phyloP scores from a whole-genome alignment of 2,888 invertebrate genomes.

The Ophion ellenae region DNA sequence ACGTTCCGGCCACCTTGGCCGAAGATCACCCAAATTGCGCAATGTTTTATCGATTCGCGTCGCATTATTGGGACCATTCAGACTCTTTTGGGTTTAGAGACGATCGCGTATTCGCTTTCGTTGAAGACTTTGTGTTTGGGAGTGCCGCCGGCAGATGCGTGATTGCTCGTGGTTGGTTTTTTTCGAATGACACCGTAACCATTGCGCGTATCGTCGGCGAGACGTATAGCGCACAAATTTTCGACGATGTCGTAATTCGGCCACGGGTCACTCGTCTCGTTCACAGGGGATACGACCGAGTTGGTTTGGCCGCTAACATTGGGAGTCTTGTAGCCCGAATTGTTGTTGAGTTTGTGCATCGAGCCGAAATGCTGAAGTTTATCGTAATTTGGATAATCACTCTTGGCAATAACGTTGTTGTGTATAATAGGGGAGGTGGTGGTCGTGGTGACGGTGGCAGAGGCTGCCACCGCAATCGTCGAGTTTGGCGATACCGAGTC shows the following conservation, averaged over 20 bases:
- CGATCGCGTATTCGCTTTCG: constrained; percentile 92
- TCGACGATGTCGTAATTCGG: constrained; percentile 92
- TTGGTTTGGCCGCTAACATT: constrained; percentile 70
- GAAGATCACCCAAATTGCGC: no score
- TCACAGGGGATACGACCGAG: constrained; percentile 66
- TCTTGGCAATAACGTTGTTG: constrained; percentile 73
- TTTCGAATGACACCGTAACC: constrained; percentile 92
- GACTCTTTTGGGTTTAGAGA: constrained; percentile 94
- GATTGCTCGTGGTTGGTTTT: constrained; percentile 83
- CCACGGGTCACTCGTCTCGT: constrained; percentile 82
- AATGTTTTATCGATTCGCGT: constrained; percentile 12
- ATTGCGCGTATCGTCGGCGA: constrained; percentile 92
- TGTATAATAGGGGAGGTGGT: constrained; percentile 77
- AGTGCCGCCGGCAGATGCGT: constrained; percentile 79
- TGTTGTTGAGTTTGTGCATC: constrained; percentile 88
- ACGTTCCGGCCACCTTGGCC: no score
- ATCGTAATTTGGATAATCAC: constrained; percentile 87
- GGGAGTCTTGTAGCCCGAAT: constrained; percentile 89
- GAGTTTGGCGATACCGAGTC: not conserved
- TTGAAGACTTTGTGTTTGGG: constrained; percentile 90
- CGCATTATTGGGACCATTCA: constrained; percentile 81
- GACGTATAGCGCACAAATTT: constrained; percentile 88
- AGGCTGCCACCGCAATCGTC: constrained; percentile 40
- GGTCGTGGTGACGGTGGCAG: constrained; percentile 46
- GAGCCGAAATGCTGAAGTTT: constrained; percentile 92